These are phyloP conservation scores for Eupithecia inturbata DNA, from an alignment of 2,888 invertebrate genomes.

Conservation along the genomic window DNA sequence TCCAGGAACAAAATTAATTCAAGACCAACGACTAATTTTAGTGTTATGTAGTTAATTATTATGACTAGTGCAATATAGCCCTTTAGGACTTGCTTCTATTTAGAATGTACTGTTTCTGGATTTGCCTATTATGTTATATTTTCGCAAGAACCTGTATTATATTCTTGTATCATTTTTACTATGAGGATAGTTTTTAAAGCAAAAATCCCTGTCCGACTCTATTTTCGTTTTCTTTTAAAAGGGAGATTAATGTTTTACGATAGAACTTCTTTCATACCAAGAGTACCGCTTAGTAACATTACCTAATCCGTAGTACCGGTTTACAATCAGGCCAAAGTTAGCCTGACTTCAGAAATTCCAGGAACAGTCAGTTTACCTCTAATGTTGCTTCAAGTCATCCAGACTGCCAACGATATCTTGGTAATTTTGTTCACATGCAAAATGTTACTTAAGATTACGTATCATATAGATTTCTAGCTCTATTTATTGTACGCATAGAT, in stretches of 20 bases:
- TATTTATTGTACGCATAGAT: slow-evolving; percentile 33
- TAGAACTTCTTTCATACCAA: background rate
- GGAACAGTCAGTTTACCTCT: slow-evolving; percentile 35
- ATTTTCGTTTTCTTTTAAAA: background rate
- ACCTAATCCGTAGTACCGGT: background rate
- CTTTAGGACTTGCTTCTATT: slow-evolving; percentile 47
- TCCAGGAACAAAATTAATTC: slow-evolving; percentile 52
- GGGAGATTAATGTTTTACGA: background rate
- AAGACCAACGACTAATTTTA: slow-evolving; percentile 82
- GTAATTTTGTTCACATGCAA: slow-evolving; percentile 80
- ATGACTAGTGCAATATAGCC: slow-evolving; percentile 80
- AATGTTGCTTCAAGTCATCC: slow-evolving; percentile 47
- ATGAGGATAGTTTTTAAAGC: background rate
- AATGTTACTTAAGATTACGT: slow-evolving; percentile 79
- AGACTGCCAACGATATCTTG: slow-evolving; percentile 63
- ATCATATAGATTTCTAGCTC: slow-evolving; percentile 41
- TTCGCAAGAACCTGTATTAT: background rate
- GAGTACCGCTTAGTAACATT: background rate
- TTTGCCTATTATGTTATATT: background rate
- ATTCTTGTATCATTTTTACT: background rate
- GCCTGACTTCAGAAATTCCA: slow-evolving; percentile 12
- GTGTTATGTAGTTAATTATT: slow-evolving; percentile 71
- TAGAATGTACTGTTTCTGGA: slow-evolving; percentile 41
- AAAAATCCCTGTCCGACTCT: background rate
- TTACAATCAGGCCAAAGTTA: background rate